Evolutionary conservation across 2,797 vertebrate species (phyloP), one percentile per base, ranked within the genome.

Genomic region (Danio jaintianensis): DNA sequence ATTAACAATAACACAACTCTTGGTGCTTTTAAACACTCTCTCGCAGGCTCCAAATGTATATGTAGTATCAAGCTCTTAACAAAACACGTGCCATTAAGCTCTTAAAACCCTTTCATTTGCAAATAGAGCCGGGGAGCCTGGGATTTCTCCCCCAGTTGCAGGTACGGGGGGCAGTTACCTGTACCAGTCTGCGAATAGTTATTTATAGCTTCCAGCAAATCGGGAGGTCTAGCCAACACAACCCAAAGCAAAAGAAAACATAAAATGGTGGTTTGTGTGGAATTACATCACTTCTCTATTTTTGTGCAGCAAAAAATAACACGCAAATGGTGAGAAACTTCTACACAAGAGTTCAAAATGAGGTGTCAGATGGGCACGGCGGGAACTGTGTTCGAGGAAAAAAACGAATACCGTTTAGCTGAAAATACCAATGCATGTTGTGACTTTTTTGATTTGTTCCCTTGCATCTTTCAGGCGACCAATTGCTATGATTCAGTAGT

Each of bases 71-170:
- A 85, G 75, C 64, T 64, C 36, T 56, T 20, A 62, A 53, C 68
- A 81, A 80, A 85, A 74, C 73, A 68, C 62, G 40, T 36, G 50
- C 66, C 58, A 80, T 82, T 83, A 83, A 82, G 80, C 52, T 29
- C 58, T 88, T 85, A 84, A 80, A 84, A 64, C 56, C 76, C 72
- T 88, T 89, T 89, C 84, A 88, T 59, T 70, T 89, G 88, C 74
- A 83, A 87, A 88, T 85, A 45, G 47, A 58, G 40, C 15, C 45
- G 66, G 47, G 50, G 79, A 18, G 52, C 42, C 45, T 12, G 48
- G 56, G 66, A 47, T 8, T 40, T 18, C 43, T 16, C 78, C 53
- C 59, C 63, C 8, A 22, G 7, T 76, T 36, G 55, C 78, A 79
- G 83, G 69, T 80, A 84, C 84, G 75, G 18, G 45, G 29, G 56